phyloP scores from a whole-genome alignment of 2,113 vertebrate genomes.

The Athene cunicularia region DNA sequence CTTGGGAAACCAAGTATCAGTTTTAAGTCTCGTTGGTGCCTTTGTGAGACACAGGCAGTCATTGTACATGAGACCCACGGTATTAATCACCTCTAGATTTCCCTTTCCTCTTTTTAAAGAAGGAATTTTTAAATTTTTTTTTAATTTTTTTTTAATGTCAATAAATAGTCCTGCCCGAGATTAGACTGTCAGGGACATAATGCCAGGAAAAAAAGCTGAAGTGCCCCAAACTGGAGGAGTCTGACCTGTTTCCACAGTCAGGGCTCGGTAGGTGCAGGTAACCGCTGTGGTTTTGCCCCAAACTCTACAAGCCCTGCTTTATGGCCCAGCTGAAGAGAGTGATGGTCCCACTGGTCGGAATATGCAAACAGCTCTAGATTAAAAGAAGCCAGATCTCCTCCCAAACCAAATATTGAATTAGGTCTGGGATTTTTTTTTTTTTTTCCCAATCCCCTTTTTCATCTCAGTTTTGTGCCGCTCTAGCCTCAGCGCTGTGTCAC shows the following conservation, averaged over 20 bases:
- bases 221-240: not conserved
- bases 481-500: not conserved
- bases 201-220: not conserved
- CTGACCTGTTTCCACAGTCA: not conserved
- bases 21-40: not conserved
- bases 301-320: conserved; percentile 24
- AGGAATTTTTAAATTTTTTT: not conserved
- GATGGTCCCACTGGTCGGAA: conserved; percentile 16
- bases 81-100: not conserved
- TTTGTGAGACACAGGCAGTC: conserved; percentile 11
- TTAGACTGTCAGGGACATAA: not conserved
- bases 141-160: not conserved
- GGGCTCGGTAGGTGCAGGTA: not conserved
- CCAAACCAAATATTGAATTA: conserved; percentile 56
- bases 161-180: not conserved
- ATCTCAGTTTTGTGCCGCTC: conserved; percentile 30
- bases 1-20: not conserved
- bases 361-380: conserved; percentile 39
- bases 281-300: not conserved
- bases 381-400: conserved; percentile 57
- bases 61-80: not conserved
- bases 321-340: not conserved
- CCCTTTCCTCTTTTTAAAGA: conserved; percentile 7
- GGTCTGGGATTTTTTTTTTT: not conserved
- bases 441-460: conserved; percentile 16